These are phyloP conservation scores for Caenorhabditis uteleia DNA, from an alignment of 2,888 invertebrate species.

Conservation along the genomic window DNA sequence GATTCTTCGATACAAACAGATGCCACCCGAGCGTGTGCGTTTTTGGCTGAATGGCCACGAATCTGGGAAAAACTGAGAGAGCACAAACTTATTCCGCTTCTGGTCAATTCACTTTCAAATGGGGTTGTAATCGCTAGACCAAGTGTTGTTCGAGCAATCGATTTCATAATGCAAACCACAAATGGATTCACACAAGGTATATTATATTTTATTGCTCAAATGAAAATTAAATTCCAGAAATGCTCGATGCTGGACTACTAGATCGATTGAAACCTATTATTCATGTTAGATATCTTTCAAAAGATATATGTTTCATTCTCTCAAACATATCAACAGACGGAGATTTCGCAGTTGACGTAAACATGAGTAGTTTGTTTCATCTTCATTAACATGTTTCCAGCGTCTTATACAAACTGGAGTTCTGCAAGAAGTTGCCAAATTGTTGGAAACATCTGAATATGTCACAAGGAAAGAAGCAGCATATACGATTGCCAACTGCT, in stretches of 20 bases:
- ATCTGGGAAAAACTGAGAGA: slow-evolving; percentile 16
- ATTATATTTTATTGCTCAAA: not conserved
- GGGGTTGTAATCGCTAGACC: slow-evolving; percentile 13
- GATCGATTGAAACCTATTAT: slow-evolving; percentile 17
- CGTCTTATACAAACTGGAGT: slow-evolving; percentile 19
- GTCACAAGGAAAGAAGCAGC: slow-evolving; percentile 28
- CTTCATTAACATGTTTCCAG: not conserved
- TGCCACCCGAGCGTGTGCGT: slow-evolving; percentile 17
- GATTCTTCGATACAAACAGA: slow-evolving; percentile 29
- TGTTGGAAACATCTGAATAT: slow-evolving; percentile 31
- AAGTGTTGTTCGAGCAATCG: slow-evolving; percentile 17
- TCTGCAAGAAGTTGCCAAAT: slow-evolving; percentile 12
- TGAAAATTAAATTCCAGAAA: slow-evolving; percentile 8
- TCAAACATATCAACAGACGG: slow-evolving; percentile 35
- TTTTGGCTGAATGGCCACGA: slow-evolving; percentile 18
- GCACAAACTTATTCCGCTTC: slow-evolving; percentile 3
- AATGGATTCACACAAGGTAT: slow-evolving; percentile 18
- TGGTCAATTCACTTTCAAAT: slow-evolving; percentile 16
- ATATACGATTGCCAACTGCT: slow-evolving; percentile 27
- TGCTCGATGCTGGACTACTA: slow-evolving; percentile 29
- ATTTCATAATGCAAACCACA: slow-evolving; percentile 28
- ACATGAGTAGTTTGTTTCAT: not conserved
- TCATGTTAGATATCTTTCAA: slow-evolving; percentile 20
- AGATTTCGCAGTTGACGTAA: slow-evolving; percentile 8
- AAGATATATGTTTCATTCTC: slow-evolving; percentile 32